These are phyloP conservation scores for Stenodema calcarata DNA, from an alignment of 2,888 invertebrate species.

Conservation along the genomic window DNA sequence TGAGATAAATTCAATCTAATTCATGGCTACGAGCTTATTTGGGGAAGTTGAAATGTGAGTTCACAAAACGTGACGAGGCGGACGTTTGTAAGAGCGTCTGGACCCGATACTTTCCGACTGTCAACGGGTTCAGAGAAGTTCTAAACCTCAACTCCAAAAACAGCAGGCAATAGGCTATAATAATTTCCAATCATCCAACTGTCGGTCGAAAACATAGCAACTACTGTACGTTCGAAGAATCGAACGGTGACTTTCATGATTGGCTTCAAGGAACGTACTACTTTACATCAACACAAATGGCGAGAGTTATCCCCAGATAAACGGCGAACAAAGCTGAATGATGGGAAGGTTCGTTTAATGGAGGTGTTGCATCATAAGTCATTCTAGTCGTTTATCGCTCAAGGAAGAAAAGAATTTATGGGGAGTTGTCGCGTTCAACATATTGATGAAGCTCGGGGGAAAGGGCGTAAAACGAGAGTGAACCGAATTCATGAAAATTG, in stretches of 20 bases:
- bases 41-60: too few species aligned
- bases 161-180: too few species aligned
- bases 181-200: too few species aligned
- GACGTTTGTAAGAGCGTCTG: too few species aligned
- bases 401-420: background rate
- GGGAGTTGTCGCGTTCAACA: background rate
- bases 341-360: slow-evolving; percentile 2
- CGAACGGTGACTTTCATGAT: background rate
- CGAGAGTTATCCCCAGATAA: background rate
- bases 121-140: too few species aligned
- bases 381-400: background rate
- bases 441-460: background rate
- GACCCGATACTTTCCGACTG: too few species aligned
- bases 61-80: too few species aligned
- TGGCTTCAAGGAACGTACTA: background rate
- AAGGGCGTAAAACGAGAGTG: background rate
- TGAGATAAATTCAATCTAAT: too few species aligned
- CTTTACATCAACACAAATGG: background rate
- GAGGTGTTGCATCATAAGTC: background rate
- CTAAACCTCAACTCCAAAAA: too few species aligned
- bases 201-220: too few species aligned
- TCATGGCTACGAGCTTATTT: too few species aligned
- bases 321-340: background rate
- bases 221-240: background rate
- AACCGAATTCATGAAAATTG: background rate